Conservation (phyloP, 2,797 vertebrate genomes). For the Hippoglossus hippoglossus region DNA sequence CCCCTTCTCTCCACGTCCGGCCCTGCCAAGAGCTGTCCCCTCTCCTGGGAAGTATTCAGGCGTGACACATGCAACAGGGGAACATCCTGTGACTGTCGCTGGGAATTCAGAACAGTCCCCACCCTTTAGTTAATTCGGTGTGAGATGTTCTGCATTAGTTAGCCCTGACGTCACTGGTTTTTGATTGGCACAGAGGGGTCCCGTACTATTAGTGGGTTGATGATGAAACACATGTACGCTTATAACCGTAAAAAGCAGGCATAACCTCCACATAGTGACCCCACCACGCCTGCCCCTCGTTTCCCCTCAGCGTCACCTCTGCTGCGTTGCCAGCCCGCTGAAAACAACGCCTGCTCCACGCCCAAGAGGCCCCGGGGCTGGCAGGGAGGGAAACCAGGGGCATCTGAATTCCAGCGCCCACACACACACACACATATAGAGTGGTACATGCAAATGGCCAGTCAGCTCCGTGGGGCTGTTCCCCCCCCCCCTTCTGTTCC, state of each 20-base stretch:
- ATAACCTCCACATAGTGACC: slow-evolving; percentile 4
- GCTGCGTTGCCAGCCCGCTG: slow-evolving; percentile 32
- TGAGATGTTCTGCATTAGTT: background rate
- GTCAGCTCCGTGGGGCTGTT: slow-evolving; percentile 51
- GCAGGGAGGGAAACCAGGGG: slow-evolving; percentile 53
- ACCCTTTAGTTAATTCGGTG: slow-evolving; percentile 15
- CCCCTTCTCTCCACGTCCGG: slow-evolving; percentile 7
- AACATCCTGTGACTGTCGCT: slow-evolving; percentile 35
- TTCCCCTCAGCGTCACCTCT: slow-evolving; percentile 32
- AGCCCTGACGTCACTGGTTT: background rate
- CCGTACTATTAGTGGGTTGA: background rate
- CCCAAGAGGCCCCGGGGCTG: slow-evolving; percentile 57
- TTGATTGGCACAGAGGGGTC: background rate
- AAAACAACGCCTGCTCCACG: slow-evolving; percentile 62
- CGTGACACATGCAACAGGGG: slow-evolving; percentile 32
- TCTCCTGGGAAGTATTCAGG: slow-evolving; percentile 30
- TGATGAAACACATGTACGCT: slow-evolving; percentile 1
- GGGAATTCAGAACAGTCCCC: slow-evolving; percentile 16
- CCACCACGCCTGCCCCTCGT: slow-evolving; percentile 13
- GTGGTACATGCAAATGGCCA: slow-evolving; percentile 40
- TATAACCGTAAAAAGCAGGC: slow-evolving; percentile 11
- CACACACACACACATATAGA: slow-evolving; percentile 27
- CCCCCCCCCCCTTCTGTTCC: slow-evolving; percentile 44
- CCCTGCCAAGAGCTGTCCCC: slow-evolving; percentile 3
- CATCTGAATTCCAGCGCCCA: slow-evolving; percentile 63